Evolutionary conservation across 2,113 vertebrate genomes (phyloP).

Genomic region (Melanocharis versteri): DNA sequence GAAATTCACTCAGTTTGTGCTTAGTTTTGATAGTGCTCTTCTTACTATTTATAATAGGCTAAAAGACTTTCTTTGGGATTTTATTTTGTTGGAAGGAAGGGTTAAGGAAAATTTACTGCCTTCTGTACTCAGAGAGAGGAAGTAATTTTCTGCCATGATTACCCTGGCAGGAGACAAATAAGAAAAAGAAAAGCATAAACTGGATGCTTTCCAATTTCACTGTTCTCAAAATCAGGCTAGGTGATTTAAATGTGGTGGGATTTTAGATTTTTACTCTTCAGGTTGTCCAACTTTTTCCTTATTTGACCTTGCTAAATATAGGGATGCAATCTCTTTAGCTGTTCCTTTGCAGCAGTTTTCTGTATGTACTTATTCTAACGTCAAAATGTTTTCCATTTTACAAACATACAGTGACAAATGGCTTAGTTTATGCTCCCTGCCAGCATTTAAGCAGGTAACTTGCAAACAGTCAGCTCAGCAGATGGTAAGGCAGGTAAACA

Average conservation of each 20-base stretch:
- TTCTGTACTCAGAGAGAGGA: neutral
- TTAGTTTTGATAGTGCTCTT: neutral
- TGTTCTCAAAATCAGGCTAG: neutral
- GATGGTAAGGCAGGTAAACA: constrained; percentile 1
- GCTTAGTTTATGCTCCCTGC: neutral
- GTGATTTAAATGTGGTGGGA: neutral
- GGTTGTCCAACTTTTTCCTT: neutral
- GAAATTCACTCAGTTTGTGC: neutral
- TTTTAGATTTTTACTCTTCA: neutral
- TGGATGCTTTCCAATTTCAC: neutral
- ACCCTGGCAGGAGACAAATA: neutral
- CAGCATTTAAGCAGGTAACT: constrained; percentile 10
- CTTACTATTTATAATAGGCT: neutral
- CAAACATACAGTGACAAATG: neutral
- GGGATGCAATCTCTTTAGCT: neutral
- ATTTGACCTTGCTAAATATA: neutral
- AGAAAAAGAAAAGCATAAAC: neutral
- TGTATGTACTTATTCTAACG: neutral
- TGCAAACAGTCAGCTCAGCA: neutral
- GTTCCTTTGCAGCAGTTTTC: neutral
- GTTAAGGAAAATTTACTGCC: neutral
- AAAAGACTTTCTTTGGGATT: neutral
- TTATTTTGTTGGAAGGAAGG: neutral
- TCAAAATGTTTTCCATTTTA: neutral
- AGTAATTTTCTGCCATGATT: constrained; percentile 22